These are phyloP conservation scores for Ypsolopha scabrella DNA, from an alignment of 2,888 invertebrate genomes.

Conservation along the genomic window DNA sequence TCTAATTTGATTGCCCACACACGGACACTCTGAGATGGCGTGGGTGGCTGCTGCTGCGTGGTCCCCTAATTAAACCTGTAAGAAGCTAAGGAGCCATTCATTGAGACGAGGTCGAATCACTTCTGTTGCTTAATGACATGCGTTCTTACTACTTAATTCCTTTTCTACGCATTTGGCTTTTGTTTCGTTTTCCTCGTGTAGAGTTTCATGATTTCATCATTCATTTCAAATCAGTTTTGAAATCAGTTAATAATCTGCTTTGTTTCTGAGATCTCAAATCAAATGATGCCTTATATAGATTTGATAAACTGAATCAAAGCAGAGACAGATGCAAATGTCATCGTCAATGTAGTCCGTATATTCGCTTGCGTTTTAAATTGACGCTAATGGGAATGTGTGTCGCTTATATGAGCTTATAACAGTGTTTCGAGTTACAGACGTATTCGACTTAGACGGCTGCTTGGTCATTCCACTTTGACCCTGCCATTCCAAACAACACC, in stretches of 20 bases:
- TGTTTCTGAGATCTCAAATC: too few species aligned
- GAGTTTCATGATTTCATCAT: too few species aligned
- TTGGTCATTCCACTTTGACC: slow-evolving; percentile 68
- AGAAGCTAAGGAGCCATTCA: slow-evolving; percentile 51
- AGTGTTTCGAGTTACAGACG: slow-evolving; percentile 55
- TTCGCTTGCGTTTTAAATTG: slow-evolving; percentile 55
- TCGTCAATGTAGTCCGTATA: not conserved
- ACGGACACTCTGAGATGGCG: slow-evolving; percentile 33
- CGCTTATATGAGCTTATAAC: slow-evolving; percentile 24
- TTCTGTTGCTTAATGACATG: slow-evolving; percentile 26
- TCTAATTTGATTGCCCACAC: slow-evolving; percentile 64
- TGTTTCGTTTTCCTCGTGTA: too few species aligned
- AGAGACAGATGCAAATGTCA: not conserved
- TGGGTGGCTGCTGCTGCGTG: slow-evolving; percentile 20
- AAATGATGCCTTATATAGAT: too few species aligned
- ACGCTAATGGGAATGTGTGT: slow-evolving; percentile 58
- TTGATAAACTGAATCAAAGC: too few species aligned
- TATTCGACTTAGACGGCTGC: slow-evolving; percentile 46
- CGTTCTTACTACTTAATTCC: slow-evolving; percentile 17
- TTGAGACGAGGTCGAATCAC: slow-evolving; percentile 38
- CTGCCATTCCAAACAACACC: slow-evolving; percentile 25
- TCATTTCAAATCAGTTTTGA: too few species aligned
- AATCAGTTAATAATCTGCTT: too few species aligned
- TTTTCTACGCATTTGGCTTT: too few species aligned
- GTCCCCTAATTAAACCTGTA: slow-evolving; percentile 59